Percentiles rank a stretch among this genome's conserved stretches.
Evolutionary conservation across 2,797 vertebrate species (phyloP).

Genomic region (Hylomyscus alleni): DNA sequence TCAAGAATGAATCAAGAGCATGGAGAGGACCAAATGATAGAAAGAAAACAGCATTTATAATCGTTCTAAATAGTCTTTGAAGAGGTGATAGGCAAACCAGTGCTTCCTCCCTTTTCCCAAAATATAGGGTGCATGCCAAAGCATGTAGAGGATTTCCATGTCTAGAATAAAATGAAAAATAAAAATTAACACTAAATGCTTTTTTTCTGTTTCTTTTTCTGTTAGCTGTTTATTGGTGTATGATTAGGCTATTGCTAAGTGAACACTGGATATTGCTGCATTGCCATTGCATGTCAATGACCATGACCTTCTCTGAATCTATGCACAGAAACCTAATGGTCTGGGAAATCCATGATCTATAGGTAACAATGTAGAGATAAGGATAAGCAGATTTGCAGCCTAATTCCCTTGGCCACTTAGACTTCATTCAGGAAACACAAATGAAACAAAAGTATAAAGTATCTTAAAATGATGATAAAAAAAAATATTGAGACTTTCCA

Average conservation of each 20-base stretch:
- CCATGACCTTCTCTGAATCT: too few species aligned
- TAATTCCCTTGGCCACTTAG: background rate
- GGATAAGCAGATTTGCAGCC: accelerated
- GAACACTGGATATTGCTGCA: background rate
- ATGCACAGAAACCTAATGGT: background rate
- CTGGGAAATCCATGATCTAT: background rate
- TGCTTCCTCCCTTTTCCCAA: background rate
- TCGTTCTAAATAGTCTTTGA: background rate
- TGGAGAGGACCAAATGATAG: background rate
- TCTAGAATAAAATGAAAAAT: background rate
- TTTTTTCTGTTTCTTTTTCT: background rate
- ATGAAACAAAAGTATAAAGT: background rate
- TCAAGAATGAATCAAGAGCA: background rate
- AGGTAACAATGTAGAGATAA: background rate
- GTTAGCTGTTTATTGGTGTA: background rate
- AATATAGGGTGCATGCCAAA: background rate
- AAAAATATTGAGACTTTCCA: accelerated
- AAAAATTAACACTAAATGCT: background rate
- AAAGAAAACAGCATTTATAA: background rate
- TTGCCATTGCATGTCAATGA: accelerated
- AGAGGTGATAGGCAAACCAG: background rate
- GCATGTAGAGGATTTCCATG: background rate
- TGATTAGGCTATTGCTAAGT: background rate
- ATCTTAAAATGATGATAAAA: background rate
- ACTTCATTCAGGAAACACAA: background rate